phyloP scores from a whole-genome alignment of 2,888 invertebrate genomes.

The Osmoderma eremita region DNA sequence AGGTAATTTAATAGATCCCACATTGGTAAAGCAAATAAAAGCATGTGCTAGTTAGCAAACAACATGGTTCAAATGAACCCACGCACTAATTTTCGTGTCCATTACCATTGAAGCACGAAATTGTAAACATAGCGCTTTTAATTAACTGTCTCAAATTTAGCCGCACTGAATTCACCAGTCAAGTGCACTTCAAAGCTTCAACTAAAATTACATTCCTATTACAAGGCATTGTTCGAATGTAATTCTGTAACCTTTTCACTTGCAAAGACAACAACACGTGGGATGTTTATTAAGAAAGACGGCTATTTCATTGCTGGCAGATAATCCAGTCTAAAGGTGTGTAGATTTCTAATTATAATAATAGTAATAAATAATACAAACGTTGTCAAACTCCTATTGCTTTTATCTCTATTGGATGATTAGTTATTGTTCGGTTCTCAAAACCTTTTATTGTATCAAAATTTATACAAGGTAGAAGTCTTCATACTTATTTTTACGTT shows the following conservation, averaged over 20 bases:
- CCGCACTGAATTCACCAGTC: not conserved
- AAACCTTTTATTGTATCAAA: not conserved
- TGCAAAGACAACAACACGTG: too few species aligned
- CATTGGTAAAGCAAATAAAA: conserved; percentile 13
- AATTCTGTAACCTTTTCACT: too few species aligned
- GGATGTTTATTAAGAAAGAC: too few species aligned
- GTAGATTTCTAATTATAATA: too few species aligned
- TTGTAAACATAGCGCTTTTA: conserved; percentile 14
- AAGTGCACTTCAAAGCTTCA: too few species aligned
- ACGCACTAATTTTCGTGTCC: conserved; percentile 17
- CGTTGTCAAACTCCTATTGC: not conserved
- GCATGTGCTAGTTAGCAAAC: conserved; percentile 16
- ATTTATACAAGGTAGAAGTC: conserved; percentile 19
- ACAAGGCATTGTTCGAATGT: too few species aligned
- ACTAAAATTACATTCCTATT: too few species aligned
- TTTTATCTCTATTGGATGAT: conserved; percentile 12
- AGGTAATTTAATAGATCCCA: conserved; percentile 3
- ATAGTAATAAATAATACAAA: too few species aligned
- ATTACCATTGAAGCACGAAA: not conserved
- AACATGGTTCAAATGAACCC: conserved; percentile 17
- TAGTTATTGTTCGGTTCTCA: conserved; percentile 15
- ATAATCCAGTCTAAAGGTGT: too few species aligned
- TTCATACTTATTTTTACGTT: conserved; percentile 16
- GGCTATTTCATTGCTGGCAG: too few species aligned
- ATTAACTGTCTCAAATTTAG: conserved; percentile 13